Base-by-base conservation (phyloP, 1,140 invertebrate genomes). In the Aphaenogaster rudis region DNA sequence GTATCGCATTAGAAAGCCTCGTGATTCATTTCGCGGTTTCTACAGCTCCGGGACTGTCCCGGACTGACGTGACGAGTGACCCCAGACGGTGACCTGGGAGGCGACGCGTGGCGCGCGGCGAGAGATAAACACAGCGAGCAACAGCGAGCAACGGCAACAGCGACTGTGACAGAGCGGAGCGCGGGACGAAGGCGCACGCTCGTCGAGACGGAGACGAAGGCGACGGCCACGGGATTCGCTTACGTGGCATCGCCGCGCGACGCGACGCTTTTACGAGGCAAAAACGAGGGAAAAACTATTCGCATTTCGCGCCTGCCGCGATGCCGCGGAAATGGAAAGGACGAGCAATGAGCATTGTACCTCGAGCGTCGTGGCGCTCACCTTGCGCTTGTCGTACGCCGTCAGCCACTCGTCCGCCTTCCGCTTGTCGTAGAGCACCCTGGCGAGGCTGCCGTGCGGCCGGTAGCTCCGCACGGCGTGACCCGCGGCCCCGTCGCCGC, bases 371-470 rank as follows among this genome's bases (percentile, higher is more conserved):
- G 54, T 45, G 28, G 3, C 11, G 84, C 96, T 96, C 94, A 97
- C 97, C 96, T 97, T 95, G 72, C 95, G 96, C 92, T 97, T 97
- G 92, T 97, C 97, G 91, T 97, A 96, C 36, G 95, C 94, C 86
- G 96, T 95, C 1, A 97, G 95, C 85, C 96, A 95, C 91, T 97
- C 96, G 93, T 97, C 97, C 88, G 96, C 96, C 74, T 95, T 93
- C 88, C 97, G 97, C 93, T 97, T 97, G 88, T 97, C 96, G 95
- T 97, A 97, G 6, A 97, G 94, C 50, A 97, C 95, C 88, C 97
- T 94, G 42, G 97, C 97, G 48, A 97, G 94, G 84, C 96, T 96
- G 88, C 97, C 97, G 90, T 97, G 95, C 63, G 97, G 97, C 85
- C 96, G 92, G 86, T 95, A 94, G 89, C 86, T 90, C 78, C 93